Percentiles rank a stretch among this genome's conserved stretches.
Conservation (phyloP, 2,888 invertebrate species). For the Eumacrocentrus americanus region DNA sequence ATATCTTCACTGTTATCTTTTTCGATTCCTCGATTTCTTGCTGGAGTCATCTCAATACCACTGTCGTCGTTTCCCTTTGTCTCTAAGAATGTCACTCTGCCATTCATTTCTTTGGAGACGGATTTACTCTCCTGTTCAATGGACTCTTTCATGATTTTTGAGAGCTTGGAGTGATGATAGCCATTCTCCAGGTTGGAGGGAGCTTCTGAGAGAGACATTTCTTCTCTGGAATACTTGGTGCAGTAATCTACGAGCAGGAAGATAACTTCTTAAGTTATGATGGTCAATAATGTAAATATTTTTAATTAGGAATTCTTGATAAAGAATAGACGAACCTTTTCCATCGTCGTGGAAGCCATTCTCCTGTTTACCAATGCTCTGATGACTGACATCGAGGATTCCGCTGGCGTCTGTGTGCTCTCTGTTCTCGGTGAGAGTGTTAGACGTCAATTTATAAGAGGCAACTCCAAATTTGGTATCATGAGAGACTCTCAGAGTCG, state of each 20-base stretch:
- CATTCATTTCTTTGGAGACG: conserved; percentile 33
- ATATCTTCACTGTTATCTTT: conserved; percentile 43
- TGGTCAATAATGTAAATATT: too few species aligned
- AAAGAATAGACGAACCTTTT: conserved; percentile 39
- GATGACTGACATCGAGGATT: conserved; percentile 33
- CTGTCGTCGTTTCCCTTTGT: conserved; percentile 44
- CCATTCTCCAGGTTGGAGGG: conserved; percentile 24
- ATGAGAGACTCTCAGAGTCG: conserved; percentile 64
- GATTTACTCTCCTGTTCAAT: conserved; percentile 28
- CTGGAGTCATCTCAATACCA: conserved; percentile 47
- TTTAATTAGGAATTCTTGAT: too few species aligned
- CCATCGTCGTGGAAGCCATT: conserved; percentile 25
- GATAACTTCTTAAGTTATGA: background rate
- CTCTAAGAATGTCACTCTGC: conserved; percentile 34
- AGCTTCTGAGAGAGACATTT: conserved; percentile 30
- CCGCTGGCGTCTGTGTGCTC: conserved; percentile 47
- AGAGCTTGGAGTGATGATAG: conserved; percentile 31
- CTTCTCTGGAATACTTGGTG: conserved; percentile 27
- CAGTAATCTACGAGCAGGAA: conserved; percentile 22
- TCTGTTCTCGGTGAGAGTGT: conserved; percentile 60
- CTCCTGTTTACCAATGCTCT: conserved; percentile 24
- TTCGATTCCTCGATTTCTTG: conserved; percentile 36
- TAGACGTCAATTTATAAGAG: conserved; percentile 65
- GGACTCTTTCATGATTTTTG: conserved; percentile 34
- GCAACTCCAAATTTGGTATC: conserved; percentile 64